phyloP scores from a whole-genome alignment of 1,140 invertebrate species.

The Laupala kohalensis region DNA sequence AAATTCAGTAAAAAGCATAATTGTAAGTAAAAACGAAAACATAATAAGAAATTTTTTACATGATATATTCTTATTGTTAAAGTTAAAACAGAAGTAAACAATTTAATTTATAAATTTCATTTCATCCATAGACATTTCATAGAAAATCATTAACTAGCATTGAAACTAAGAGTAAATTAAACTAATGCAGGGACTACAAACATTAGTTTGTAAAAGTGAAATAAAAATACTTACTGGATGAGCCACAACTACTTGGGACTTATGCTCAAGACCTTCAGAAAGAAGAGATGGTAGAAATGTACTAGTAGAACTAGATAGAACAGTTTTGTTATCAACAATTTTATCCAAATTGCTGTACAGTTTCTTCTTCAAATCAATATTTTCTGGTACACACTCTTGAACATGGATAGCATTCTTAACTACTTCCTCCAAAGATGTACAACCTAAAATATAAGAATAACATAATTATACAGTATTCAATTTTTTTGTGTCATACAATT shows the following conservation, averaged over 20 bases:
- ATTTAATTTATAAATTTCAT: no score
- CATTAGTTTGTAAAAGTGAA: not conserved
- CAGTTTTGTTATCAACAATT: conserved; percentile 53
- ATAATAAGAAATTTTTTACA: no score
- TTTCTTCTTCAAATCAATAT: conserved; percentile 68
- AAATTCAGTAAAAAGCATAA: no score
- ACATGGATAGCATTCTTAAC: conserved; percentile 59
- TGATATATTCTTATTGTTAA: no score
- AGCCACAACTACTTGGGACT: conserved; percentile 59
- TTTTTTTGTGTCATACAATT: not conserved
- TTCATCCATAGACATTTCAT: no score
- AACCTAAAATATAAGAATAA: conserved; percentile 34
- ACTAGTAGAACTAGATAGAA: conserved; percentile 82
- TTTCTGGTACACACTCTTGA: conserved; percentile 89
- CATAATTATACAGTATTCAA: not conserved
- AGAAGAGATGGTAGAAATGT: conserved; percentile 79
- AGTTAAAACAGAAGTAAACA: no score
- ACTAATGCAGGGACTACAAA: no score
- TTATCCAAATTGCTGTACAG: conserved; percentile 66
- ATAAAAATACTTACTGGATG: conserved; percentile 57
- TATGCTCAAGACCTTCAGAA: conserved; percentile 63
- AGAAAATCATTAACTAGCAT: no score
- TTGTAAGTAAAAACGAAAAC: no score
- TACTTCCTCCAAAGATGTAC: conserved; percentile 45
- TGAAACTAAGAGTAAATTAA: no score